Evolutionary conservation across 2,888 invertebrate genomes (phyloP).

Genomic region (Digitonthophagus gazella): DNA sequence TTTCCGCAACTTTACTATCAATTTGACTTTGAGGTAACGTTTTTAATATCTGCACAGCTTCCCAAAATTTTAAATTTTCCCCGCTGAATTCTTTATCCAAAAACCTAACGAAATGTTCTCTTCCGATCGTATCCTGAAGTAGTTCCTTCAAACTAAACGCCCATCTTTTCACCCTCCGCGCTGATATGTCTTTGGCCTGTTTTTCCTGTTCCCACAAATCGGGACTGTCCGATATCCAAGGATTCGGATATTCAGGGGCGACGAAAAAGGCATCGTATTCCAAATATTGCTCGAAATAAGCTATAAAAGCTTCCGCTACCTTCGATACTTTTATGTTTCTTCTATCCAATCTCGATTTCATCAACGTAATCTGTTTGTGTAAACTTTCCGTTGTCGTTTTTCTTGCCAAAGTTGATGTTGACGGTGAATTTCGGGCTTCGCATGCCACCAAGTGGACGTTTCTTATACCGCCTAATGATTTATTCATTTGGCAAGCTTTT

Average conservation of each 20-base stretch:
- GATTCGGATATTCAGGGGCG: conserved; percentile 91
- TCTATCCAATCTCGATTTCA: conserved; percentile 78
- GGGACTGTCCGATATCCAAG: conserved; percentile 93
- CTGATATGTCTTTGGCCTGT: conserved; percentile 87
- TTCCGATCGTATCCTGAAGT: conserved; percentile 89
- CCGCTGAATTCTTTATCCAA: conserved; percentile 98
- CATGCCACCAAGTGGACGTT: conserved; percentile 47
- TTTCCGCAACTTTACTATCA: conserved; percentile 75
- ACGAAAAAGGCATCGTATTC: conserved; percentile 96
- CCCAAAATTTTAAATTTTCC: conserved; percentile 95
- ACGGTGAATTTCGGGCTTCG: conserved; percentile 54
- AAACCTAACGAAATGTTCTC: conserved; percentile 94
- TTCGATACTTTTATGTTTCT: conserved; percentile 89
- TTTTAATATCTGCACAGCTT: conserved; percentile 91
- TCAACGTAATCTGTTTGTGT: conserved; percentile 67
- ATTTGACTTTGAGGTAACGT: conserved; percentile 84
- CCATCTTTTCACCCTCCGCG: conserved; percentile 94
- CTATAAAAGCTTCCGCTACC: conserved; percentile 87
- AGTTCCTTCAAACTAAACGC: conserved; percentile 94
- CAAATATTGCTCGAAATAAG: conserved; percentile 91
- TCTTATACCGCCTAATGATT: conserved; percentile 49
- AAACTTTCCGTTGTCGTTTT: conserved; percentile 51
- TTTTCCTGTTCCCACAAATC: conserved; percentile 98
- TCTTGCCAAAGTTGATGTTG: conserved; percentile 47
- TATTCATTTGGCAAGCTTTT: conserved; percentile 77